A percentile compares a stretch with the other conserved stretches of the same genome.
These are phyloP conservation scores for Ormyrus thymus DNA, from an alignment of 2,888 invertebrate genomes.

Conservation along the genomic window DNA sequence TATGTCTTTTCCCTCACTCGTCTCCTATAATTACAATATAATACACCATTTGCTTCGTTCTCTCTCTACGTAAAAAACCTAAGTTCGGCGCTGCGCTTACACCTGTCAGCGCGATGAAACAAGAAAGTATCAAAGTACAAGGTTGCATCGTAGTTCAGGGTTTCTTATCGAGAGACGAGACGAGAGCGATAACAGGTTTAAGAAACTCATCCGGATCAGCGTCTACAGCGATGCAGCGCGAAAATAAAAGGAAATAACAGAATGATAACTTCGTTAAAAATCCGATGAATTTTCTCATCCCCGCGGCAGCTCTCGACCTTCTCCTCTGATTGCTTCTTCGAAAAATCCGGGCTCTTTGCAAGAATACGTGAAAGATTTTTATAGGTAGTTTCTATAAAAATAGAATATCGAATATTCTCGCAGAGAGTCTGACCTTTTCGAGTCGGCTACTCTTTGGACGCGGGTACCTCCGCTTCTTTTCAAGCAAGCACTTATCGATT, in stretches of 20 bases:
- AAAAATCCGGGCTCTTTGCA: slow-evolving; percentile 47
- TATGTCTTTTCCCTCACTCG: not conserved
- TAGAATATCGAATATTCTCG: slow-evolving; percentile 38
- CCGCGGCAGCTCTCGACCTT: slow-evolving; percentile 8
- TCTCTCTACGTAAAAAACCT: slow-evolving; percentile 12
- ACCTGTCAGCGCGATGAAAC: not conserved
- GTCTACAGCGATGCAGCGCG: slow-evolving; percentile 40
- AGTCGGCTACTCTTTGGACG: not conserved
- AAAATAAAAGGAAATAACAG: slow-evolving; percentile 6
- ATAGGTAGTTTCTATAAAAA: slow-evolving; percentile 43
- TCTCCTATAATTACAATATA: slow-evolving; percentile 56
- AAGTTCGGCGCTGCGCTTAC: not conserved
- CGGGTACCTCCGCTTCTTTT: slow-evolving; percentile 22
- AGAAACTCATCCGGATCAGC: slow-evolving; percentile 57
- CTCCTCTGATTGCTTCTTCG: not conserved
- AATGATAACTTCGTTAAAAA: slow-evolving; percentile 24
- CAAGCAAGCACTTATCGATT: slow-evolving; percentile 28
- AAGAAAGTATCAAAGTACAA: slow-evolving; percentile 41
- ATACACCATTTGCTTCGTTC: slow-evolving; percentile 42
- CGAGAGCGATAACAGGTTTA: not conserved
- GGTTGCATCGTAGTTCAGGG: slow-evolving; percentile 17
- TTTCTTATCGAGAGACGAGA: slow-evolving; percentile 14
- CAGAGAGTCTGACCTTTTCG: slow-evolving; percentile 45
- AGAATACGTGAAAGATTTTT: slow-evolving; percentile 42
- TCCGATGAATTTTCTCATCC: slow-evolving; percentile 29